phyloP scores from a whole-genome alignment of 2,113 vertebrate genomes.

The Scatophagus argus region DNA sequence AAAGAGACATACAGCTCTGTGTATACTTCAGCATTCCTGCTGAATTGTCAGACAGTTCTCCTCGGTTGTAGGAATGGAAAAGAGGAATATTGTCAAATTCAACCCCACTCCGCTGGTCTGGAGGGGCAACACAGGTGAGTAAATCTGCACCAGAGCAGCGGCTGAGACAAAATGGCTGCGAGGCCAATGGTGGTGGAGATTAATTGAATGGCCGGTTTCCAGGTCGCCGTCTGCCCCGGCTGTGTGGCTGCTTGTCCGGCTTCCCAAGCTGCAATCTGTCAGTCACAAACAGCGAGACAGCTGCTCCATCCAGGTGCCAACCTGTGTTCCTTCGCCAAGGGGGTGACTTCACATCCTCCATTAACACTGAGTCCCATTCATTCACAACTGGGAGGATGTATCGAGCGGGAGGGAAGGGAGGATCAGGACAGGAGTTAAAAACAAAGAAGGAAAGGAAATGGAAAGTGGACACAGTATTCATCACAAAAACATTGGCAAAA shows the following conservation, averaged over 20 bases:
- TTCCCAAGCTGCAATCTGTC: slow-evolving; percentile 69
- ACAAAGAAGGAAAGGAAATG: slow-evolving; percentile 15
- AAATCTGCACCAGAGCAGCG: slow-evolving; percentile 31
- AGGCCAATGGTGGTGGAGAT: slow-evolving; percentile 61
- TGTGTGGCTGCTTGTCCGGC: slow-evolving; percentile 34
- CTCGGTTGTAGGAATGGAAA: slow-evolving; percentile 39
- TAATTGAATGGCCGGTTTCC: slow-evolving; percentile 68
- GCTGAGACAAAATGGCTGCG: slow-evolving; percentile 41
- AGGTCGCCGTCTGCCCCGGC: slow-evolving; percentile 48
- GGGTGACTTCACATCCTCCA: slow-evolving; percentile 76
- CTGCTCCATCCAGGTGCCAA: slow-evolving; percentile 70
- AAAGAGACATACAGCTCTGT: slow-evolving; percentile 3
- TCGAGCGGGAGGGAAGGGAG: slow-evolving; percentile 27
- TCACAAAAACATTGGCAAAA: slow-evolving; percentile 29
- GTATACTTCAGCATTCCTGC: slow-evolving; percentile 15
- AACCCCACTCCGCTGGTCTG: slow-evolving; percentile 24
- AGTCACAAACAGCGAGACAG: slow-evolving; percentile 63
- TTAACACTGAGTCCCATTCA: slow-evolving; percentile 61
- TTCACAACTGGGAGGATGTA: slow-evolving; percentile 47
- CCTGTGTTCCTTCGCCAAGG: slow-evolving; percentile 65
- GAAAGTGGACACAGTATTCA: slow-evolving; percentile 33
- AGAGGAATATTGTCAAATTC: slow-evolving; percentile 19
- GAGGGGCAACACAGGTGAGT: slow-evolving; percentile 60
- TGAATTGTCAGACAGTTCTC: slow-evolving; percentile 17
- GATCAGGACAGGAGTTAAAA: slow-evolving; percentile 41